Percentiles rank a stretch among this genome's conserved stretches.
Conservation (phyloP, 1,140 invertebrate genomes). For the Telenomus remus region DNA sequence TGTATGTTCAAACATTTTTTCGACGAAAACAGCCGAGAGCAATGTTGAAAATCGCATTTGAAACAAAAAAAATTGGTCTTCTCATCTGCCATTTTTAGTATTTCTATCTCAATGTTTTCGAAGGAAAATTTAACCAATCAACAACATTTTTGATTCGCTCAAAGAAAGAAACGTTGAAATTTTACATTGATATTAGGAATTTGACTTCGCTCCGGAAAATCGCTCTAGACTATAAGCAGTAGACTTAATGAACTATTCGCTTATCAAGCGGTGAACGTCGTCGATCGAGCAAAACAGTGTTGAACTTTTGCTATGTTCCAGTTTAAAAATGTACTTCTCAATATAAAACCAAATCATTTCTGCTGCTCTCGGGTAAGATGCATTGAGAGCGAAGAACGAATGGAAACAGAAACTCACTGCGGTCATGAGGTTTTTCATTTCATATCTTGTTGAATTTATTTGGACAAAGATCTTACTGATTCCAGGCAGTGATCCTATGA, state of each 20-base stretch:
- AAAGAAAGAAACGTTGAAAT: no score
- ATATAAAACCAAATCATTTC: background rate
- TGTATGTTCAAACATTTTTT: background rate
- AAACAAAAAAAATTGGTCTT: background rate
- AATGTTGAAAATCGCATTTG: background rate
- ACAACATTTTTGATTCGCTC: no score
- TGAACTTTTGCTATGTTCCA: background rate
- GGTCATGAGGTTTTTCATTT: conserved; percentile 8
- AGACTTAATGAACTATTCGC: background rate
- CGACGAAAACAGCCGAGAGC: background rate
- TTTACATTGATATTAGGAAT: no score
- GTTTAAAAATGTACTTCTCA: background rate
- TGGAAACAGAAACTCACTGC: conserved; percentile 23
- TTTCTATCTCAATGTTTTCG: no score
- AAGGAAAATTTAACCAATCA: no score
- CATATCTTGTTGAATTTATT: conserved; percentile 6
- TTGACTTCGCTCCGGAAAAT: no score
- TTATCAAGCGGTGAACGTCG: background rate
- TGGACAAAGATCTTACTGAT: conserved; percentile 14
- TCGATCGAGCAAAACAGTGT: background rate
- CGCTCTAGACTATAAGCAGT: no score
- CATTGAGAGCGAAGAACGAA: conserved; percentile 2
- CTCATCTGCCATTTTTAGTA: background rate
- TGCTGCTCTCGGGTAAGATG: background rate
- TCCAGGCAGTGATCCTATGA: conserved; percentile 2